Base-by-base conservation (phyloP, 2,113 vertebrate genomes). In the Brachirus orientalis region DNA sequence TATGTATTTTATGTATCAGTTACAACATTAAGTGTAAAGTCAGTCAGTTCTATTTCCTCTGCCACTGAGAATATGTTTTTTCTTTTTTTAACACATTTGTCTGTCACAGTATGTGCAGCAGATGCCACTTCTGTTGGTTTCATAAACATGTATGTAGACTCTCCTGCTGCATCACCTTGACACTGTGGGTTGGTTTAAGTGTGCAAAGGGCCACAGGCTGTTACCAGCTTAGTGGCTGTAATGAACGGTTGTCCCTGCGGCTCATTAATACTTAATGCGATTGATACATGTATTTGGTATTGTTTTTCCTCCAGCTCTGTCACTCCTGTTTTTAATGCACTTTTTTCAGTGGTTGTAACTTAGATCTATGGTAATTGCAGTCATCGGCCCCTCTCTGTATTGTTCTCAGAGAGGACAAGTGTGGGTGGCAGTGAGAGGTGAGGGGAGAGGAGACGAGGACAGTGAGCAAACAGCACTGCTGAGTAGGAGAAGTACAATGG, bases 381-480 rank as follows among this genome's bases (percentile, higher is more conserved):
- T 60, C 16, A 44, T 82, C 78, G 53, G 58, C 51, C 57, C 64
- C 62, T 75, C 56, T 45, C 74, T 37, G 75, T 41, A 64, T 82
- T 86, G 83, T 84, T 87, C 81, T 75, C 47, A 1, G 52, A 78
- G 68, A 79, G 69, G 78, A 87, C 79, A 83, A 60, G 61, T 79
- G 87, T 89, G 86, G 89, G 87, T 77, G 86, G 86, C 80, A 57
- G 69, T 47, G 61, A 61, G 72, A 58, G 73, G 71, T 67, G 62
- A 74, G 65, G 67, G 68, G 77, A 77, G 72, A 69, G 56, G 70
- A 59, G 67, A 56, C 63, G 36, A 77, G 83, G 77, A 82, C 76
- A 52, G 66, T 28, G n/a, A 75, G 83, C 70, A 82, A 80, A 83
- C 72, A 59, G 65, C 72, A 67, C 43, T 28, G 57, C 60, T 69